Percentiles rank a stretch among this genome's conserved stretches.
phyloP scores from a whole-genome alignment of 2,888 invertebrate genomes.

The Apotomis betuletana region DNA sequence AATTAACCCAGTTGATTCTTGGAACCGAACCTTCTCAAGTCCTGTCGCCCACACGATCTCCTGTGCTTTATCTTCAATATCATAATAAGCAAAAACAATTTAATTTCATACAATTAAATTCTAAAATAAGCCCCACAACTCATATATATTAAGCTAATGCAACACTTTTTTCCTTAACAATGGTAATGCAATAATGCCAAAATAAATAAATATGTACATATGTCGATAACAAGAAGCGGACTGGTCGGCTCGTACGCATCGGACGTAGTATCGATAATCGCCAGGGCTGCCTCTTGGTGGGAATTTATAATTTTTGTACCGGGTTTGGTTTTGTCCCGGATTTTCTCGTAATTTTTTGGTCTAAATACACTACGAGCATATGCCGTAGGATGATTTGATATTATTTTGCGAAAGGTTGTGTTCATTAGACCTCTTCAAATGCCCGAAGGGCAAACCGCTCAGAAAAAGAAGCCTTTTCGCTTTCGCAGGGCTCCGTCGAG shows the following conservation, averaged over 20 bases:
- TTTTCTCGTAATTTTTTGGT: no score
- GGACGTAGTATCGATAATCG: constrained; percentile 25
- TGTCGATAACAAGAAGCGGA: constrained; percentile 39
- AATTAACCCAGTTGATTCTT: no score
- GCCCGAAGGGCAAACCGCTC: no score
- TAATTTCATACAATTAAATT: constrained; percentile 29
- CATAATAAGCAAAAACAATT: constrained; percentile 6
- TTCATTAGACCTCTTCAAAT: no score
- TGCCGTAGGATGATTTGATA: no score
- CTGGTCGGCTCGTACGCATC: constrained; percentile 32
- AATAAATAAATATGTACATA: constrained; percentile 43
- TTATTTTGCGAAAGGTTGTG: no score
- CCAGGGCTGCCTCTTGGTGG: constrained; percentile 20
- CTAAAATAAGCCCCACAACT: constrained; percentile 9
- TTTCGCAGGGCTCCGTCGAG: no score
- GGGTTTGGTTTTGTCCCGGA: no score
- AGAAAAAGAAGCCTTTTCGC: no score
- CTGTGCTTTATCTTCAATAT: constrained; percentile 3
- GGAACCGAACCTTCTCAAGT: background rate
- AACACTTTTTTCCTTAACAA: constrained; percentile 41
- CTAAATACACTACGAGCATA: no score
- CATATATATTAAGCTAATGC: constrained; percentile 38
- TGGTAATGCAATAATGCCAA: constrained; percentile 42
- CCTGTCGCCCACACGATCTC: background rate
- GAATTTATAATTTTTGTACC: background rate